Conservation (phyloP, 2,888 invertebrate genomes). For the Melinaea marsaeus region DNA sequence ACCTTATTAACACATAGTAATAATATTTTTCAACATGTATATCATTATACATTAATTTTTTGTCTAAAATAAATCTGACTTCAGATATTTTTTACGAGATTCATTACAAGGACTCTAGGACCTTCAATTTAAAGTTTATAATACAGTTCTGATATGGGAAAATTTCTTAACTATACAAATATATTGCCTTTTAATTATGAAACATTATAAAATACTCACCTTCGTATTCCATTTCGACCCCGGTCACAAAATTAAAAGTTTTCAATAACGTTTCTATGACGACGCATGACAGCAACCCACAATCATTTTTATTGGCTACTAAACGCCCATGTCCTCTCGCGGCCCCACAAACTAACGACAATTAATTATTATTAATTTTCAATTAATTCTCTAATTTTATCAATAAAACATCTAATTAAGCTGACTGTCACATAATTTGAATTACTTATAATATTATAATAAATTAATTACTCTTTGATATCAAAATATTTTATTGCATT, state of each 20-base stretch:
- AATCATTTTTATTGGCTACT: constrained; percentile 50
- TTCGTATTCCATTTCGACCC: constrained; percentile 71
- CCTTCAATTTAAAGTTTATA: constrained; percentile 38
- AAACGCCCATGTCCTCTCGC: constrained; percentile 12
- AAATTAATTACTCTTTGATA: too few species aligned
- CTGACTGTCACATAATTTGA: too few species aligned
- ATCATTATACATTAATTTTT: neutral
- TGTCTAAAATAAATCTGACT: neutral
- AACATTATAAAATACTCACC: constrained; percentile 50
- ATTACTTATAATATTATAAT: too few species aligned
- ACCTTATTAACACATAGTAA: too few species aligned
- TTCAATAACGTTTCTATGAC: constrained; percentile 75
- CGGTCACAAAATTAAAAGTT: constrained; percentile 69
- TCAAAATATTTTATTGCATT: too few species aligned
- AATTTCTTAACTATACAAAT: neutral
- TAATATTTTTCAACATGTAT: neutral
- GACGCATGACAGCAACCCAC: constrained; percentile 71
- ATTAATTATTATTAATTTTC: neutral
- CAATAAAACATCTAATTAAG: too few species aligned
- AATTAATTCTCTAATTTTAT: too few species aligned
- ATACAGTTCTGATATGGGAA: constrained; percentile 10
- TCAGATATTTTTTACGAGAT: neutral
- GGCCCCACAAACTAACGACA: constrained; percentile 7
- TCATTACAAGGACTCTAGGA: constrained; percentile 22
- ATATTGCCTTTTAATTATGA: constrained; percentile 27